phyloP scores from a whole-genome alignment of 2,113 vertebrate species.

The Hepsetus odoe region DNA sequence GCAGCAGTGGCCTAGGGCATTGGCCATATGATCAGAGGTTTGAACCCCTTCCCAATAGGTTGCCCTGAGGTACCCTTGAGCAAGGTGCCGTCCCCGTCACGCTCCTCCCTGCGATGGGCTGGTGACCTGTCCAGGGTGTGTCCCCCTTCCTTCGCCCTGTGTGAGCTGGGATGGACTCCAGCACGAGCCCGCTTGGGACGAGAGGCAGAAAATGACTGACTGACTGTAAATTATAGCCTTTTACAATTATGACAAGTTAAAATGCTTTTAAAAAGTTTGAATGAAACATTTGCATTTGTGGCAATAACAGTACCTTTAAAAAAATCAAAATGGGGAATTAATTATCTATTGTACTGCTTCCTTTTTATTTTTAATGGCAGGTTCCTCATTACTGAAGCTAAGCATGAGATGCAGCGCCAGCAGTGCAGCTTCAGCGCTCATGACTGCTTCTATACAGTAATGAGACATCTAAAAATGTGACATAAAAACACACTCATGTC shows the following conservation, averaged over 20 bases:
- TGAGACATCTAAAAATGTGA: background rate
- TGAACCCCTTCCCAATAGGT: too few relatives aligned
- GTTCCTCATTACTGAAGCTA: background rate
- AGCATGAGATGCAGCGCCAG: background rate
- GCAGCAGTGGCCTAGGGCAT: too few relatives aligned
- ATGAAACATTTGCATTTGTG: background rate
- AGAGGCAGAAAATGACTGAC: too few relatives aligned
- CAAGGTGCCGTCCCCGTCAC: too few relatives aligned
- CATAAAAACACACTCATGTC: background rate
- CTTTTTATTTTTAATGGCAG: background rate
- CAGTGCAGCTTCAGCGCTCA: background rate
- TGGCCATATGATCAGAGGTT: too few relatives aligned
- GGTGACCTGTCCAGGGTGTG: too few relatives aligned
- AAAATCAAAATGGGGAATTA: background rate
- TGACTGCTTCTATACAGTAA: conserved; percentile 1
- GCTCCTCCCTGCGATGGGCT: too few relatives aligned
- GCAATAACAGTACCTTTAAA: background rate
- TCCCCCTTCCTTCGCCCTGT: too few relatives aligned
- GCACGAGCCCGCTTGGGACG: too few relatives aligned
- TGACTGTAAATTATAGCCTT: background rate
- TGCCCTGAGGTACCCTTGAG: too few relatives aligned
- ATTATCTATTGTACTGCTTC: too few relatives aligned
- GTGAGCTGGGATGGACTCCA: too few relatives aligned
- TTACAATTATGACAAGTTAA: background rate
- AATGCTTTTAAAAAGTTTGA: background rate